These are phyloP conservation scores for Sebastiscus albofasciatus DNA, from an alignment of 2,797 vertebrate species.

Conservation along the genomic window DNA sequence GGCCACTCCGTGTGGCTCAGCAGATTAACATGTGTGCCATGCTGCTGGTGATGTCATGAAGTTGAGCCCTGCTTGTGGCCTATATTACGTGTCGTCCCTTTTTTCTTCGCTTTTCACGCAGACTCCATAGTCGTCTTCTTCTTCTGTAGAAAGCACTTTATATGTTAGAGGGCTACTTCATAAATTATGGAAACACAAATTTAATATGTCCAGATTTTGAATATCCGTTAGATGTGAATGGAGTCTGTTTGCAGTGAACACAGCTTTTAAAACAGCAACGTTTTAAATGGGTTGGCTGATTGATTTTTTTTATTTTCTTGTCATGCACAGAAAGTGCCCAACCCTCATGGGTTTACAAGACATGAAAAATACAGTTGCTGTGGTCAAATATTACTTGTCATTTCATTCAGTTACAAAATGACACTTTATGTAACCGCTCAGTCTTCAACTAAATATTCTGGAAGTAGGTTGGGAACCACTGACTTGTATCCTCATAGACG, in stretches of 20 bases:
- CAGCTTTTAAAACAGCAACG: background rate
- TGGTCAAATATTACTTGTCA: too few species aligned
- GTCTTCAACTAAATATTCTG: too few species aligned
- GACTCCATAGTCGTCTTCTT: background rate
- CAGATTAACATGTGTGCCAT: constrained; percentile 66
- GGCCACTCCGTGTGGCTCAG: constrained; percentile 42
- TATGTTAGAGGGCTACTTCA: background rate
- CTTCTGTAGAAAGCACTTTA: background rate
- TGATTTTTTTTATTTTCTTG: background rate
- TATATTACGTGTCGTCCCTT: constrained; percentile 17
- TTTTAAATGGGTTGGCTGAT: background rate
- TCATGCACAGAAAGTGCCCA: background rate
- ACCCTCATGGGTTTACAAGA: background rate
- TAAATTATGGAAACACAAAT: background rate
- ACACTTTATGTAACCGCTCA: background rate
- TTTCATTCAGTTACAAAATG: background rate
- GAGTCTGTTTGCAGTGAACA: background rate
- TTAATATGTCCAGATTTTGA: too few species aligned
- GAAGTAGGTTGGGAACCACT: background rate
- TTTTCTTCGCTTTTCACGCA: background rate
- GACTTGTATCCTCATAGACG: background rate
- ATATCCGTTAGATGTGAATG: background rate
- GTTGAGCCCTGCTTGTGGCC: constrained; percentile 53
- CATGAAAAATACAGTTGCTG: too few species aligned
- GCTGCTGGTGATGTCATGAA: constrained; percentile 60